Base-by-base conservation (phyloP, 2,113 vertebrate genomes). In the Rallus limicola region DNA sequence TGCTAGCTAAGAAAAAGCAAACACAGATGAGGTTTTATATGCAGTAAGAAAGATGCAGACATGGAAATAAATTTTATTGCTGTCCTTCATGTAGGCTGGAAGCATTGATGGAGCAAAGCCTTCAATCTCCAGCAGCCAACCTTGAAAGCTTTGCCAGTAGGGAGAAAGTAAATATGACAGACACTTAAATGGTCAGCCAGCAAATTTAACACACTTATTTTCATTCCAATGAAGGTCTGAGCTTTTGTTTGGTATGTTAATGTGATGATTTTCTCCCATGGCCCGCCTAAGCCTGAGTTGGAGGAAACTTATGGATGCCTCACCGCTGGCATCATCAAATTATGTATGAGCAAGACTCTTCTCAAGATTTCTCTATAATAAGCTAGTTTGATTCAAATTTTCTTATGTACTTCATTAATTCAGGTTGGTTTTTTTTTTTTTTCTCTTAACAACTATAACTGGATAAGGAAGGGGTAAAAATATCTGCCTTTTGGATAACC, bases 1-100 rank as follows among this genome's bases (percentile, higher is more conserved):
- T 56, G 62, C 48, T 82, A 80, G 59, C 68, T 86, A 95, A 86
- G 63, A 58, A 90, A 78, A 77, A 88, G 44, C 34, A 93, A 93
- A 88, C 14, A 82, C 4, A 77, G 59, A 82, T 28, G 44, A 93
- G 71, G 19, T 42, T 94, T 82, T 69, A 52, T 18, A 86, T 55
- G 29, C 29, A 90, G 48, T 20, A 81, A 83, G 44, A 18, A 59
- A 14, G 91, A 82, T 3, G 7, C 11, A 86, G 48, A 24, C 26
- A 67, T 4, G 3, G 70, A 90, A 94, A 92, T 60, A 79, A 85
- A 68, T 25, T 72, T 48, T 31, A 72, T 19, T 82, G 34, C 85
- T 67, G 44, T 62, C 21, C 26, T 80, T 94, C 63, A 23, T 5
- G 8, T 11, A 62, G 40, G 21, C 44, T 86, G 24, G 14, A 87